These are phyloP conservation scores for Strix aluco DNA, from an alignment of 2,113 vertebrate species.

Conservation along the genomic window DNA sequence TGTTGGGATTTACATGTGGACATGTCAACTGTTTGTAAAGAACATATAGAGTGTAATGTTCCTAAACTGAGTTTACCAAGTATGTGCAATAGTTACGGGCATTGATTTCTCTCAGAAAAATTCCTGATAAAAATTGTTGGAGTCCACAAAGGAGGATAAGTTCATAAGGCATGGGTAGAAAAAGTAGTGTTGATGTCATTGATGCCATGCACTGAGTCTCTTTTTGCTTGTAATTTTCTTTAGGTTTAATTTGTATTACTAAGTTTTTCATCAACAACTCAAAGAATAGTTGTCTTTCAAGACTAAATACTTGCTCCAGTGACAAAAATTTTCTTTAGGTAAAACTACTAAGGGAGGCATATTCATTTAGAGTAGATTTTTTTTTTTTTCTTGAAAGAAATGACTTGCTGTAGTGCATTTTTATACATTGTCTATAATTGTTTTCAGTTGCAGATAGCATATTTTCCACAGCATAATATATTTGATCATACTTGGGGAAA, in stretches of 20 bases:
- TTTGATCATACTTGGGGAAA: not conserved
- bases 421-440: not conserved
- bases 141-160: not conserved
- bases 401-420: not conserved
- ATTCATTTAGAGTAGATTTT: not conserved
- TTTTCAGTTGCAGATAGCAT: not conserved
- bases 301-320: not conserved
- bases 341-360: not conserved
- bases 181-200: not conserved
- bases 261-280: not conserved
- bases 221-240: not conserved
- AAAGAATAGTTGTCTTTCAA: not conserved
- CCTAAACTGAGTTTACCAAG: not conserved
- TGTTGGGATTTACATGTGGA: not conserved
- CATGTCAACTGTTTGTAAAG: not conserved
- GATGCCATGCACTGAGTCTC: not conserved
- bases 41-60: not conserved
- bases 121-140: not conserved
- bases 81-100: not conserved
- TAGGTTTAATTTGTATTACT: not conserved
- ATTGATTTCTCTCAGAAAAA: not conserved
- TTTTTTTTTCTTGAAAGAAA: not conserved
- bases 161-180: not conserved
- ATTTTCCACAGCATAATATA: not conserved
- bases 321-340: not conserved